Percentiles rank a stretch among this genome's conserved stretches.
These are phyloP conservation scores for Apoda limacodes DNA, from an alignment of 2,888 invertebrate genomes.

Conservation along the genomic window DNA sequence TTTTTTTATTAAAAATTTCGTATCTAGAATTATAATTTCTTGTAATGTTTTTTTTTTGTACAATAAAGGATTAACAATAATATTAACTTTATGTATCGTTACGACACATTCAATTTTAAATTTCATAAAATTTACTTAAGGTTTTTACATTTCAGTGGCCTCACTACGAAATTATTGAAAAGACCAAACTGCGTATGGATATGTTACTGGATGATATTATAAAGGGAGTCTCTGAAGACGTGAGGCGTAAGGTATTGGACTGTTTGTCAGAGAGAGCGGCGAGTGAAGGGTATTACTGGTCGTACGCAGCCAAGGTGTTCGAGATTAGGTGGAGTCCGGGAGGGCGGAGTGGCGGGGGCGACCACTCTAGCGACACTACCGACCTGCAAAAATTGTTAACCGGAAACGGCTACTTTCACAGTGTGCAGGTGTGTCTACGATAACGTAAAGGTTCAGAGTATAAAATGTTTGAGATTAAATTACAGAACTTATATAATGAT, in stretches of 20 bases:
- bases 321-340: too few species aligned
- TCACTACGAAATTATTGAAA: constrained; percentile 29
- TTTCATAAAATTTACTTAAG: too few species aligned
- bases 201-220: constrained; percentile 24
- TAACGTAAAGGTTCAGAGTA: too few species aligned
- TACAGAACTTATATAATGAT: constrained; percentile 2
- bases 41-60: too few species aligned
- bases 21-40: too few species aligned
- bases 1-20: too few species aligned
- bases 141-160: constrained; percentile 33
- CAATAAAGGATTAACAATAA: too few species aligned
- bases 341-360: neutral
- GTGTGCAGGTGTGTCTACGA: constrained; percentile 39
- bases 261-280: constrained; percentile 19
- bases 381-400: constrained; percentile 24
- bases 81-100: too few species aligned
- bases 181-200: constrained; percentile 24
- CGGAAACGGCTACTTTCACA: constrained; percentile 36
- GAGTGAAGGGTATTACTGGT: constrained; percentile 34
- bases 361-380: constrained; percentile 3
- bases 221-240: constrained; percentile 10
- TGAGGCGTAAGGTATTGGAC: constrained; percentile 10
- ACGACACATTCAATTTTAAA: too few species aligned
- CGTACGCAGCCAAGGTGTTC: constrained; percentile 23
- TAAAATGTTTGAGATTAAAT: too few species aligned